phyloP scores from a whole-genome alignment of 2,797 vertebrate species.

The Myotis vivesi region DNA sequence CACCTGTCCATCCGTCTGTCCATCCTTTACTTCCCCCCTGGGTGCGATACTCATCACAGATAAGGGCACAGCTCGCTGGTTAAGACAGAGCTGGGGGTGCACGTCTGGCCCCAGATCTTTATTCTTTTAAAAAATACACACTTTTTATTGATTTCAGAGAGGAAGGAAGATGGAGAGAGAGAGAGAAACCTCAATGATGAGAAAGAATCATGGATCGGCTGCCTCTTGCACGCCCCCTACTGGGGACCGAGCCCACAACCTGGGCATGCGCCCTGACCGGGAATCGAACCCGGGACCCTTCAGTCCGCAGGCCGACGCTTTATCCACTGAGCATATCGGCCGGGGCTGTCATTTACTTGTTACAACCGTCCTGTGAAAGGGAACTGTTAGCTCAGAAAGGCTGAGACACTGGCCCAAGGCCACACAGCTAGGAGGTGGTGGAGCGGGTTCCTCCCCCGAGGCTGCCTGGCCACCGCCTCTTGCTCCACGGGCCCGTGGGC shows the following conservation, averaged over 20 bases:
- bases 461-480: background rate
- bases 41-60: background rate
- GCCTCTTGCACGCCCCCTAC: too few species aligned
- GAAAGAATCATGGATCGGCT: too few species aligned
- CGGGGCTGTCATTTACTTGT: background rate
- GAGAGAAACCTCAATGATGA: too few species aligned
- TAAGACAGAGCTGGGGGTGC: background rate
- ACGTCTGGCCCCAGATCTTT: background rate
- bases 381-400: background rate
- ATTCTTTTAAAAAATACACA: background rate
- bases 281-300: too few species aligned
- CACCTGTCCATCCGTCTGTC: background rate
- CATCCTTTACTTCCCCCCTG: background rate
- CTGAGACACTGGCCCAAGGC: background rate
- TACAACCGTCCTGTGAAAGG: background rate
- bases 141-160: too few species aligned
- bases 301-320: too few species aligned
- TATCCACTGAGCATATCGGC: too few species aligned
- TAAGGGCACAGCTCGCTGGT: background rate
- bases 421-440: background rate
- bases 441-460: background rate
- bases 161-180: too few species aligned
- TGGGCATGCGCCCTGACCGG: too few species aligned
- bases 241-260: too few species aligned
- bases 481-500: accelerated